These are phyloP conservation scores for Tachystola acroxantha DNA, from an alignment of 2,888 invertebrate species.

Conservation along the genomic window DNA sequence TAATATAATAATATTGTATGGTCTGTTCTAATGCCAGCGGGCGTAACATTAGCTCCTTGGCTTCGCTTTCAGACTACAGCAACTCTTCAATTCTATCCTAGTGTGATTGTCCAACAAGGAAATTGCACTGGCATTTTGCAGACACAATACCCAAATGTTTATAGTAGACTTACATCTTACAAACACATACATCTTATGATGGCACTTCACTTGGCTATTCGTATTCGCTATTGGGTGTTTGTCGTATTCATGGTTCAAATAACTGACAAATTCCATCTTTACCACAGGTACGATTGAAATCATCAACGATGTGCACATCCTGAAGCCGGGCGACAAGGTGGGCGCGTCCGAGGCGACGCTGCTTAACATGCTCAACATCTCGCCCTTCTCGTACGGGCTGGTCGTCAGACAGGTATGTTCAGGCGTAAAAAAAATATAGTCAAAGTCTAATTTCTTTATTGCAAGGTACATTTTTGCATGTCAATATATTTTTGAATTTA, in stretches of 20 bases:
- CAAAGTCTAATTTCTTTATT: too few relatives aligned
- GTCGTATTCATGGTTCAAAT: too few relatives aligned
- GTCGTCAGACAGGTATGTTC: conserved; percentile 88
- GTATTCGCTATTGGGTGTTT: too few relatives aligned
- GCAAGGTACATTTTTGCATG: too few relatives aligned
- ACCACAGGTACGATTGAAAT: conserved; percentile 96
- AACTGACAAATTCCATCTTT: background rate
- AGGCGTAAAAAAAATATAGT: background rate
- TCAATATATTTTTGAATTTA: too few relatives aligned
- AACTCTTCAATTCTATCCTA: conserved; percentile 14
- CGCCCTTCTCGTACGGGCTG: conserved; percentile 99
- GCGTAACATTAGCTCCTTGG: conserved; percentile 10
- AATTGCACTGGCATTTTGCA: conserved; percentile 13
- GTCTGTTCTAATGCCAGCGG: conserved; percentile 13
- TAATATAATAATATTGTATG: too few relatives aligned
- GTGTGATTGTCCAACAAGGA: conserved; percentile 6
- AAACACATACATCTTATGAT: too few relatives aligned
- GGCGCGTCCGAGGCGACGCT: conserved; percentile 99
- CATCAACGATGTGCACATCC: conserved; percentile 94
- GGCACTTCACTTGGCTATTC: too few relatives aligned
- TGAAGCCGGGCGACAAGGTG: conserved; percentile 97
- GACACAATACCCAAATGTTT: conserved; percentile 6
- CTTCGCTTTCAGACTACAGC: conserved; percentile 15
- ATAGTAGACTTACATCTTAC: too few relatives aligned
- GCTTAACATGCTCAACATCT: conserved; percentile 99